Base-by-base conservation (phyloP, 2,797 vertebrate genomes). In the Sandelia bainsii region DNA sequence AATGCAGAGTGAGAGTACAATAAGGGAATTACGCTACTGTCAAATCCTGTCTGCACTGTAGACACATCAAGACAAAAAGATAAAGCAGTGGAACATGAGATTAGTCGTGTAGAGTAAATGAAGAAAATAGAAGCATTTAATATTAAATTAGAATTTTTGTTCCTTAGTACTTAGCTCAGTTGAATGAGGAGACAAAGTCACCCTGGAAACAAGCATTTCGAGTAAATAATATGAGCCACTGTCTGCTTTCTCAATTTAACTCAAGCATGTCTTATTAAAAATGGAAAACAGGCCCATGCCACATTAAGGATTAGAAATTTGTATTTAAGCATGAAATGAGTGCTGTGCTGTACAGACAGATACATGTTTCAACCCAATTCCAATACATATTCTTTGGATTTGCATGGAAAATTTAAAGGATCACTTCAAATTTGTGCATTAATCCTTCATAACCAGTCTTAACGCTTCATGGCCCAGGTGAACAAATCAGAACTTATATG, bases 241-340 rank as follows among this genome's bases (percentile, higher is more conserved):
- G 81, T 89, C 87, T 89, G 80, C 82, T 83, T 72, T 77, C 75
- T 69, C 71, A 61, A 66, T 89, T 88, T 72, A 83, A 88, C 88
- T 89, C 82, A 78, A 89, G 77, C 87, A 87, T 91, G 85, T 89
- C 91, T 86, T 90, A 91, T 92, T 92, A 91, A 87, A 89, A 91
- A 89, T 83, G 70, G 62, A 83, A 86, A 88, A 87, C 78, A 40
- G 51, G 65, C 77, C 82, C 75, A 65, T 81, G 84, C 72, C 70
- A 87, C 78, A 84, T 88, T 84, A 87, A 77, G 87, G 81, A 90
- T 90, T 93, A 87, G 62, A 82, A 82, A 80, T 84, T 81, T 70
- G 77, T 89, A 72, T 89, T 87, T 88, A 86, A 85, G 83, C 86
- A 86, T 89, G 80, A 93, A 94, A 93, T 87, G 81, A 93, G 84